Percentiles rank a stretch among this genome's conserved stretches.
Evolutionary conservation across 53 echinoderm and acorn worm species (phyloP).

Genomic region (Pentamera pediparva): DNA sequence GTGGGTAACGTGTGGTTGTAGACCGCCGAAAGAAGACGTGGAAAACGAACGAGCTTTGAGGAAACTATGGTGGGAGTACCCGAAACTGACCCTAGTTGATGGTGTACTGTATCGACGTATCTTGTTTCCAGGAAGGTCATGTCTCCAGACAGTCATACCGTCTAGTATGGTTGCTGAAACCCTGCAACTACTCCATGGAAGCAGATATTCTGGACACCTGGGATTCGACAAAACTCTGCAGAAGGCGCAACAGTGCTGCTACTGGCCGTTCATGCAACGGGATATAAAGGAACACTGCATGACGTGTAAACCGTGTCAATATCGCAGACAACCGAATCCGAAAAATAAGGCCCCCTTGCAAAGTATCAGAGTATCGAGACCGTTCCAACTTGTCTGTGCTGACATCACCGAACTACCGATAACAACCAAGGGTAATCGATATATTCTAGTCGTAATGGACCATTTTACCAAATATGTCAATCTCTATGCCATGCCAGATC

Average conservation of each 20-base stretch:
- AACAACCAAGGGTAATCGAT: constrained; percentile 32
- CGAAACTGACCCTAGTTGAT: not conserved
- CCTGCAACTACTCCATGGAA: constrained; percentile 26
- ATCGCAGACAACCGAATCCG: constrained; percentile 33
- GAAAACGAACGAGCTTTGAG: not conserved
- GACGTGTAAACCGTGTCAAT: constrained; percentile 31
- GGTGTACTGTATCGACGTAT: not conserved
- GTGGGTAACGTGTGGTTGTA: not conserved
- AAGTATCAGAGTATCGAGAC: constrained; percentile 5
- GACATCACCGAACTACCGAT: constrained; percentile 55
- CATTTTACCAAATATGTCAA: constrained; percentile 58
- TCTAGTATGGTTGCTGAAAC: not conserved
- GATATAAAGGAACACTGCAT: constrained; percentile 37
- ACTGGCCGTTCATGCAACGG: constrained; percentile 49
- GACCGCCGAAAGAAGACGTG: not conserved
- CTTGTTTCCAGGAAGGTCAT: not conserved
- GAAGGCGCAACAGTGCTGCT: constrained; percentile 30
- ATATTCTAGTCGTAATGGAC: constrained; percentile 53
- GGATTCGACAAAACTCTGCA: not conserved
- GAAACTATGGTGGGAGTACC: constrained; percentile 23
- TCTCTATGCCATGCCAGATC: constrained; percentile 40
- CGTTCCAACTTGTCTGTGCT: constrained; percentile 46
- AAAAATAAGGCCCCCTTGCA: constrained; percentile 32
- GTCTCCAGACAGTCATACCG: constrained; percentile 24
- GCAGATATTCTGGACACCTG: not conserved